Base-by-base conservation (phyloP, 2,797 vertebrate genomes). In the Aldrovandia affinis region DNA sequence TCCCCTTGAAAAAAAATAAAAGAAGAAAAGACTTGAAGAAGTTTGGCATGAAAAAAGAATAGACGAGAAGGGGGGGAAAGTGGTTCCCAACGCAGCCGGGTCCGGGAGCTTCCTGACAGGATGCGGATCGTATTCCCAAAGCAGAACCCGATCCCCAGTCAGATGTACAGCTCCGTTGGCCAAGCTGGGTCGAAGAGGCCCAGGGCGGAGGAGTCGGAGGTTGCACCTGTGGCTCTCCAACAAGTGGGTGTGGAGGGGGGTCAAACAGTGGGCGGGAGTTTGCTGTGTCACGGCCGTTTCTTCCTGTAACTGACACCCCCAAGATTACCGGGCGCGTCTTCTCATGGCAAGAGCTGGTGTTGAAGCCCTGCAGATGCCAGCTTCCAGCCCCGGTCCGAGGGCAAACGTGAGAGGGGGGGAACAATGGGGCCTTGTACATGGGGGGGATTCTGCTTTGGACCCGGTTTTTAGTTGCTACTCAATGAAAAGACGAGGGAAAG, bases 121-220 rank as follows among this genome's bases (percentile, higher is more conserved):
- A 83, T 59, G 50, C 70, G 52, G 52, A 54, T 86, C 42, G 78
- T 39, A 61, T 86, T 83, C 50, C 84, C 61, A n/a, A 44, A 68
- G 55, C 52, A 73, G 81, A 80, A 75, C 78, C 33, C 65, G 78
- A 81, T 77, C 57, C 83, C 65, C 73, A 8, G n/a, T 83, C 52
- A 80, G 81, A 78, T 86, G 77, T 55, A 47, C 7, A 44, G 65
- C 28, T 68, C 25, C 20, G 18, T 1, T 42, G 54, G 20, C 8
- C 73, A 57, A n/a, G 54, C 54, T n/a, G 25, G 36, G 20, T 20
- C n/a, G 30, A 3, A 5, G 79, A 54, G 79, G 78, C 25, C 47
- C 14, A 14, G 22, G 33, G 52, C 25, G 70, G 12, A 39, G 15
- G 10, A 42, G 33, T 61, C 33, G 54, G 54, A 28, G n/a, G 79